Evolutionary conservation across 2,888 invertebrate species (phyloP), one percentile per base, ranked within the genome.

Genomic region (Emmelina monodactyla): DNA sequence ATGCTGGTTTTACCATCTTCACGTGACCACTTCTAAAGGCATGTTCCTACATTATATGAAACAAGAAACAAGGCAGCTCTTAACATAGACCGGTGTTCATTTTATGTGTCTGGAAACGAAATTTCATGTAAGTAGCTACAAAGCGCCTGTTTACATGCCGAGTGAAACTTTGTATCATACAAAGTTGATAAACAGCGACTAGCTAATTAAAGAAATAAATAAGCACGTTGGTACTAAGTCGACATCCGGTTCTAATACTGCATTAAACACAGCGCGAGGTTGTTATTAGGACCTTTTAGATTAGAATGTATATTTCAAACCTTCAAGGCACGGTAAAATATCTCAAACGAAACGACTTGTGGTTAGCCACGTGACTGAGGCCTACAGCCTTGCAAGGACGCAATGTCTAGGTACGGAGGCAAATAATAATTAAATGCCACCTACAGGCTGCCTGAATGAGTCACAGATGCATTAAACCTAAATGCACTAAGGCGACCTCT

Each of bases 311-410:
- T 5, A 9, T 19, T 6, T 19, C 9, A 5, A 9, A 19, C 9
- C 9, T 19, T n/a, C n/a, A n/a, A n/a, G n/a, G n/a, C n/a, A n/a
- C n/a, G n/a, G n/a, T n/a, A n/a, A 16, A 14, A 15, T 32, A 32
- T 31, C 22, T 13, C 1, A 16, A 31, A 10, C 13, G 12, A 13
- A 14, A 15, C 19, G 34, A 16, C 14, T 19, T 19, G 9, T 6
- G 19, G 44, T 43, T 37, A 35, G 48, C 51, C 67, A 70, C 64
- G 67, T 63, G 66, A 65, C 59, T 58, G 50, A 53, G 53, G 50
- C 58, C n/a, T n/a, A n/a, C 25, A 55, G 62, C 78, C 78, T 78
- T 78, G 76, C 76, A 78, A 78, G 78, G 78, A 65, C 78, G 72
- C 32, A 53, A 57, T 62, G 76, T 71, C 73, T 76, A 67, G 67